Evolutionary conservation across 1,140 invertebrate species (phyloP), one percentile per base, ranked within the genome.

Genomic region (Zaprionus inermis): DNA sequence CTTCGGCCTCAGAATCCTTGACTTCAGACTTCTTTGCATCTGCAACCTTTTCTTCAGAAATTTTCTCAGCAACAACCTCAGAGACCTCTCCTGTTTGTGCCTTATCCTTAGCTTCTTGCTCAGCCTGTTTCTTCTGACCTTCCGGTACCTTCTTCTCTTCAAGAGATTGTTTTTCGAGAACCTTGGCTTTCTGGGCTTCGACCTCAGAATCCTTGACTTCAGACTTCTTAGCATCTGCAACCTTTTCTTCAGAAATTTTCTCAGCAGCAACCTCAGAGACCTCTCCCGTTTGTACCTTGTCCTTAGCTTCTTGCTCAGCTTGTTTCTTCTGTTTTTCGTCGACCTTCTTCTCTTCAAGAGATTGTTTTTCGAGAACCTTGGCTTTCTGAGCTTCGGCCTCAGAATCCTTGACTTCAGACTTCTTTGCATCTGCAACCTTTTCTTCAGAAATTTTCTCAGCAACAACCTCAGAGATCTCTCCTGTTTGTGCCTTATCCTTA

Each of bases 71-170:
- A 3, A 22, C 52, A 2, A 70, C 72, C 28, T 75, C 60, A 52
- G 66, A 75, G 12, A 65, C 64, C 79, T 91, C 78, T 20, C 55
- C 41, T 34, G 78, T 69, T 56, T 78, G 51, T 10, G 52, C 36
- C 34, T 54, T 58, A 46, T 64, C 56, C 3, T 52, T 20, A 2
- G 55, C 49, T 22, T 54, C 58, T 34, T 61, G 54, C 36, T 74
- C 51, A 10, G 24, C 16, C 28, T 71, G 30, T 49, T 57, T 65
- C 49, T 60, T 56, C 72, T 65, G 44, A n/a, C 76, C 55, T 22
- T 52, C 58, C 18, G 59, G 51, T 0, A 32, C 1, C 14, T 72
- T 52, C 22, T 66, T 30, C 11, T 59, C 12, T 9, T 41, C 46
- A 32, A 51, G 14, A 1, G 28, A 22, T 44, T 63, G 55, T 55